phyloP scores from a whole-genome alignment of 1,140 invertebrate genomes.

The Onthophagus taurus region DNA sequence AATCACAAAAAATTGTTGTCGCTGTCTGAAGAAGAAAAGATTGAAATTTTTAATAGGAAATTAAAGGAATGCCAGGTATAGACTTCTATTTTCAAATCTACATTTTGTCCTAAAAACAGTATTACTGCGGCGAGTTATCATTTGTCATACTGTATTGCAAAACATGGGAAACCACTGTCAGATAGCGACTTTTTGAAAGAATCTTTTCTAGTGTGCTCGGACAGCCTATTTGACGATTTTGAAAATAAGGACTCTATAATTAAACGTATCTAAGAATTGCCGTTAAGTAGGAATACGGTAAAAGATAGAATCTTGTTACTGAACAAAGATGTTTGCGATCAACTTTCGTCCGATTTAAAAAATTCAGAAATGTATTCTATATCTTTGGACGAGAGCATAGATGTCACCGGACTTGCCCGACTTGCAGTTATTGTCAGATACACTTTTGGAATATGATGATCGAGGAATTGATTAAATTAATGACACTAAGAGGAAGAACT shows the following conservation, averaged over 20 bases:
- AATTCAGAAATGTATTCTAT: too few species aligned
- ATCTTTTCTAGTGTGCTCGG: not conserved
- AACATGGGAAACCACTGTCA: not conserved
- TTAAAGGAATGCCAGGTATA: not conserved
- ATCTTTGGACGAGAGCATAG: not conserved
- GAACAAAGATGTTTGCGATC: not conserved
- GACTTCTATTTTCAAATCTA: not conserved
- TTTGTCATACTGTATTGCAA: not conserved
- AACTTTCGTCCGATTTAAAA: too few species aligned
- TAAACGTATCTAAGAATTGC: not conserved
- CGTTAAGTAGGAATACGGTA: conserved; percentile 1
- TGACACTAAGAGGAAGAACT: not conserved
- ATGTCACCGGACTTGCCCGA: not conserved
- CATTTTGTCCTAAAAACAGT: conserved; percentile 1
- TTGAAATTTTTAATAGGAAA: conserved; percentile 1
- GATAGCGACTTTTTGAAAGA: not conserved
- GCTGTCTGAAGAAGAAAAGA: conserved; percentile 1
- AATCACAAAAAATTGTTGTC: not conserved
- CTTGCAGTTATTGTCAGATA: not conserved
- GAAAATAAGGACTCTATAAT: not conserved
- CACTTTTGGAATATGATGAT: not conserved
- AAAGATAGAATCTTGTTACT: not conserved
- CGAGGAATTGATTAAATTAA: not conserved
- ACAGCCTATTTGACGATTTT: not conserved
- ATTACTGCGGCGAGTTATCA: not conserved